A percentile compares a stretch with the other conserved stretches of the same genome.
Evolutionary conservation across 2,113 vertebrate genomes (phyloP).

Genomic region (Anoplopoma fimbria): DNA sequence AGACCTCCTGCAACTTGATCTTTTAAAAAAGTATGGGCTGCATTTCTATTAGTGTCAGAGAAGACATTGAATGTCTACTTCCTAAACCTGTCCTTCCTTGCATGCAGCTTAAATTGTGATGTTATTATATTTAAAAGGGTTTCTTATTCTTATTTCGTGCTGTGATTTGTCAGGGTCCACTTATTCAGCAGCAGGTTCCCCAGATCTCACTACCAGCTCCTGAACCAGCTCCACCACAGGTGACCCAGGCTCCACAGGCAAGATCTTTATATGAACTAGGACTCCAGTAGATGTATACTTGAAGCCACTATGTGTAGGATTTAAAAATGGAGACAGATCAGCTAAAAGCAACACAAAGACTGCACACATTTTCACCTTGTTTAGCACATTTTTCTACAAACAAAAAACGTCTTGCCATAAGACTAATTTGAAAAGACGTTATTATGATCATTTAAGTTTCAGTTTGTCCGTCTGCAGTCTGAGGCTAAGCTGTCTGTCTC

Average conservation of each 20-base stretch:
- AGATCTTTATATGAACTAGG: slow-evolving; percentile 20
- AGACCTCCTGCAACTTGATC: not conserved
- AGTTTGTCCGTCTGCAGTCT: not conserved
- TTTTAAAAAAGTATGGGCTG: not conserved
- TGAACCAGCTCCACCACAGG: slow-evolving; percentile 50
- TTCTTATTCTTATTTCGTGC: not conserved
- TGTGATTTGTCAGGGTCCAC: slow-evolving; percentile 60
- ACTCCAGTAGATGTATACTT: not conserved
- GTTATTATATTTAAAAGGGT: not conserved
- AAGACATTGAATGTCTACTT: not conserved
- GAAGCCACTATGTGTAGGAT: not conserved
- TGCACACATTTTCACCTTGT: not conserved
- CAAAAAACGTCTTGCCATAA: not conserved
- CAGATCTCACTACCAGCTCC: slow-evolving; percentile 41
- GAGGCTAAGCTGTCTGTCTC: slow-evolving; percentile 7
- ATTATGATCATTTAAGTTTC: not conserved
- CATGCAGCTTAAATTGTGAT: not conserved
- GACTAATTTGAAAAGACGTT: not conserved
- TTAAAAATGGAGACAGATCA: not conserved
- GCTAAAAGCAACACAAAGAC: not conserved
- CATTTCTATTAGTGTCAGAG: not conserved
- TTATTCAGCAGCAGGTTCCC: slow-evolving; percentile 48
- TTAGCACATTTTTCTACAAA: not conserved
- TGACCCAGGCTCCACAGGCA: slow-evolving; percentile 59
- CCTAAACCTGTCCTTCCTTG: not conserved